These are phyloP conservation scores for Oxyruncus cristatus DNA, from an alignment of 2,113 vertebrate species.

Conservation along the genomic window DNA sequence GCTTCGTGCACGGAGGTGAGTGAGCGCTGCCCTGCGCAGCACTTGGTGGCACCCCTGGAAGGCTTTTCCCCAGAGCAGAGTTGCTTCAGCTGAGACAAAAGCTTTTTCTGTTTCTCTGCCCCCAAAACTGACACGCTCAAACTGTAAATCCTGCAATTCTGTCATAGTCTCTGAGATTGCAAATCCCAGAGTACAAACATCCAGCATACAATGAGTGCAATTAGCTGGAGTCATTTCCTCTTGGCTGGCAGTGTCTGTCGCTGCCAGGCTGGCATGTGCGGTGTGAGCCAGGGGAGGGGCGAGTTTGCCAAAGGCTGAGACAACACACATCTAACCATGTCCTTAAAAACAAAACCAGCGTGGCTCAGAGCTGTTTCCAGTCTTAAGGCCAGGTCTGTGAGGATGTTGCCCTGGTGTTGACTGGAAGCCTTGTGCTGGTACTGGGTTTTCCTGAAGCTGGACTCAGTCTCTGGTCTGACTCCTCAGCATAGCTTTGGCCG, in stretches of 20 bases:
- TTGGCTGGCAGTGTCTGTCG: rapidly evolving
- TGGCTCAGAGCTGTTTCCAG: not conserved
- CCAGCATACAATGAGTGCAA: not conserved
- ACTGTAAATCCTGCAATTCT: not conserved
- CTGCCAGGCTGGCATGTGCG: not conserved
- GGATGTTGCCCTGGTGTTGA: not conserved
- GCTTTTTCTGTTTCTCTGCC: not conserved
- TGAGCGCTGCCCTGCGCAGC: rapidly evolving
- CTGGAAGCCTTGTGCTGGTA: not conserved
- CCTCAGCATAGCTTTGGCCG: rapidly evolving
- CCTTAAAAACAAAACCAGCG: not conserved
- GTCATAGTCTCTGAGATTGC: not conserved
- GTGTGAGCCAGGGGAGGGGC: not conserved
- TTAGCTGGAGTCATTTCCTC: not conserved
- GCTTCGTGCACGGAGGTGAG: slow-evolving; percentile 93
- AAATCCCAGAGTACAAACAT: not conserved
- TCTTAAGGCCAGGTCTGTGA: not conserved
- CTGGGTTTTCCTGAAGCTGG: not conserved
- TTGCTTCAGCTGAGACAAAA: not conserved
- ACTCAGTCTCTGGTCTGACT: rapidly evolving
- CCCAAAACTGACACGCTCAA: rapidly evolving
- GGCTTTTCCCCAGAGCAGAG: rapidly evolving
- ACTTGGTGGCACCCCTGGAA: not conserved
- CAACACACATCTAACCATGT: not conserved
- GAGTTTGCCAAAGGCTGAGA: not conserved